Conservation (phyloP, 2,113 vertebrate genomes). For the Aviceda subcristata region DNA sequence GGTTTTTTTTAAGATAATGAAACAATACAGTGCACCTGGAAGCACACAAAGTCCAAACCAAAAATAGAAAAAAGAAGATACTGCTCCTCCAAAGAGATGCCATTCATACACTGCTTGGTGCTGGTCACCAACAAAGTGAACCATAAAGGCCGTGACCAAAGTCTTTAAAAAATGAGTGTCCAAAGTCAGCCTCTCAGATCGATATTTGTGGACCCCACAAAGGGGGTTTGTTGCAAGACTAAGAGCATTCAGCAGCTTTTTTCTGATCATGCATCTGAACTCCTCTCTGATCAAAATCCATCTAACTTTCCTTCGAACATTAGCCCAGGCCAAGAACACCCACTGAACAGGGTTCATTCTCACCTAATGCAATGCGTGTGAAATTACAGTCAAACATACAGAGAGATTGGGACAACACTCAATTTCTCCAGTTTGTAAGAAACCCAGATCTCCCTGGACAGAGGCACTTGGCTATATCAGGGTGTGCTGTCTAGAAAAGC, state of each 20-base stretch:
- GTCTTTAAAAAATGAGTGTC: background rate
- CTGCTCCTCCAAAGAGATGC: background rate
- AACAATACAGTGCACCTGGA: background rate
- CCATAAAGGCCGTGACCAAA: background rate
- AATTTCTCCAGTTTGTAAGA: rapidly evolving
- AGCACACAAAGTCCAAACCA: background rate
- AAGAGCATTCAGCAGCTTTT: background rate
- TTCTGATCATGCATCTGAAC: background rate
- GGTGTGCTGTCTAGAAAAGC: background rate
- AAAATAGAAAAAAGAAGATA: background rate
- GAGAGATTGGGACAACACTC: background rate
- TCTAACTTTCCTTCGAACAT: background rate
- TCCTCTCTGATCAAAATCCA: background rate
- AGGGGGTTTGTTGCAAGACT: background rate
- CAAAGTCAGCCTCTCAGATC: background rate
- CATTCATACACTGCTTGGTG: background rate
- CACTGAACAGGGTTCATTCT: background rate
- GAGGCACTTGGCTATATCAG: background rate
- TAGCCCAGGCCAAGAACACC: background rate
- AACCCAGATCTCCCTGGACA: background rate
- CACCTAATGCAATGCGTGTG: background rate
- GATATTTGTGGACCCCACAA: background rate
- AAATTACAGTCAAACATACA: background rate
- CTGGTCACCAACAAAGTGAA: background rate
- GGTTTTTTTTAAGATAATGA: background rate